Evolutionary conservation across 2,888 invertebrate species (phyloP).

Genomic region (Apoda limacodes): DNA sequence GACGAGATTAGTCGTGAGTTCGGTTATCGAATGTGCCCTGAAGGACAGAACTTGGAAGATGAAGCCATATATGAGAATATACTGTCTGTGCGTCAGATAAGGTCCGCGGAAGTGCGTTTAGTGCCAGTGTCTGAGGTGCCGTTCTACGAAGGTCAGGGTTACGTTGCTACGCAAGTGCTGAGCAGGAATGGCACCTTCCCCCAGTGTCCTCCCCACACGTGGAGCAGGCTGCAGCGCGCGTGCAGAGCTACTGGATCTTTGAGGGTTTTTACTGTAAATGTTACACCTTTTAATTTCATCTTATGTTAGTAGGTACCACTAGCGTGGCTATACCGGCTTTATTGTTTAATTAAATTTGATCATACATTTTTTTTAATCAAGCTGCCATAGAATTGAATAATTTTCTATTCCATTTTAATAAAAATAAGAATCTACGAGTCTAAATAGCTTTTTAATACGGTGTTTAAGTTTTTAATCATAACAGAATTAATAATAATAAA

Average conservation of each 20-base stretch:
- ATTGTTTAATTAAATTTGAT: too few species aligned
- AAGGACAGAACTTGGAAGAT: conserved; percentile 64
- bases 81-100: conserved; percentile 59
- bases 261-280: conserved; percentile 54
- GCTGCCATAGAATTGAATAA: too few species aligned
- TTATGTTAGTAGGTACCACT: too few species aligned
- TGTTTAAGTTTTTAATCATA: too few species aligned
- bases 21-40: conserved; percentile 62
- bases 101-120: conserved; percentile 64
- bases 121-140: conserved; percentile 65
- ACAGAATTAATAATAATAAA: too few species aligned
- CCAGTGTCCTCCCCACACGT: conserved; percentile 61
- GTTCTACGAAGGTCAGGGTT: conserved; percentile 61
- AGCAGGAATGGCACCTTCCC: conserved; percentile 65
- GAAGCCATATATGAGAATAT: conserved; percentile 66
- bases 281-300: too few species aligned
- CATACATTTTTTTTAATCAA: too few species aligned
- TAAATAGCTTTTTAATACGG: too few species aligned
- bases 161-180: conserved; percentile 60
- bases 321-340: too few species aligned
- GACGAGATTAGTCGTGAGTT: conserved; percentile 65
- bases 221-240: conserved; percentile 57
- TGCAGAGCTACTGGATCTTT: conserved; percentile 47
- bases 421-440: too few species aligned
- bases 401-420: too few species aligned